Conservation (phyloP, 2,113 vertebrate species). For the Syngnathoides biaculeatus region DNA sequence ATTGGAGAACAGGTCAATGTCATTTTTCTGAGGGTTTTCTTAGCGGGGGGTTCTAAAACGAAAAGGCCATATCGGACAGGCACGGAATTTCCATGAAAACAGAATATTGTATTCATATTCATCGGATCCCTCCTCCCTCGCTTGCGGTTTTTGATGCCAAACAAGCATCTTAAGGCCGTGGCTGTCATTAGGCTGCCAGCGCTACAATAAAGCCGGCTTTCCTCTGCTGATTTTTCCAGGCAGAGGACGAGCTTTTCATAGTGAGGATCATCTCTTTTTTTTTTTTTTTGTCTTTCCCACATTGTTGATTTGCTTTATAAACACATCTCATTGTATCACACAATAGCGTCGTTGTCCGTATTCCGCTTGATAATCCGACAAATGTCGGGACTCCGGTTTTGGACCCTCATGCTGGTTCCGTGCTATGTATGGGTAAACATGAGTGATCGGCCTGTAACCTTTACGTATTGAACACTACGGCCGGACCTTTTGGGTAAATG, state of each 20-base stretch:
- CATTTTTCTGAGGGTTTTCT: not conserved
- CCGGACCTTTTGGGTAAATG: not conserved
- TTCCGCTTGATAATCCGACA: slow-evolving; percentile 13
- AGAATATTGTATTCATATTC: not conserved
- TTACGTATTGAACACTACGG: not conserved
- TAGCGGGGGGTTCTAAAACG: not conserved
- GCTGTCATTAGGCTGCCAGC: slow-evolving; percentile 40
- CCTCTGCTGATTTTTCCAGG: slow-evolving; percentile 10
- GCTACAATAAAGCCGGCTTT: slow-evolving; percentile 40
- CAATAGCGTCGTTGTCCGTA: not conserved
- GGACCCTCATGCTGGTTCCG: slow-evolving; percentile 1
- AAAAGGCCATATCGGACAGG: not conserved
- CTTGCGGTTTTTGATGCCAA: slow-evolving; percentile 29
- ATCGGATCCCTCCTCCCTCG: not conserved
- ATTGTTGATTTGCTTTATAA: slow-evolving; percentile 15
- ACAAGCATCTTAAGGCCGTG: slow-evolving; percentile 42
- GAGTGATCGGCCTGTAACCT: not conserved
- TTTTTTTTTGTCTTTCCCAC: not conserved
- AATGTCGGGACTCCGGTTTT: not conserved
- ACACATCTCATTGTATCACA: slow-evolving; percentile 33
- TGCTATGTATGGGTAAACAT: slow-evolving; percentile 2
- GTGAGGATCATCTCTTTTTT: slow-evolving; percentile 20
- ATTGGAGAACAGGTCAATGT: slow-evolving; percentile 8
- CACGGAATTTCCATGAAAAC: not conserved
- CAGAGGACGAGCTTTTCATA: slow-evolving; percentile 24